Evolutionary conservation across 2,888 invertebrate genomes (phyloP).

Genomic region (Archips crataeganus): DNA sequence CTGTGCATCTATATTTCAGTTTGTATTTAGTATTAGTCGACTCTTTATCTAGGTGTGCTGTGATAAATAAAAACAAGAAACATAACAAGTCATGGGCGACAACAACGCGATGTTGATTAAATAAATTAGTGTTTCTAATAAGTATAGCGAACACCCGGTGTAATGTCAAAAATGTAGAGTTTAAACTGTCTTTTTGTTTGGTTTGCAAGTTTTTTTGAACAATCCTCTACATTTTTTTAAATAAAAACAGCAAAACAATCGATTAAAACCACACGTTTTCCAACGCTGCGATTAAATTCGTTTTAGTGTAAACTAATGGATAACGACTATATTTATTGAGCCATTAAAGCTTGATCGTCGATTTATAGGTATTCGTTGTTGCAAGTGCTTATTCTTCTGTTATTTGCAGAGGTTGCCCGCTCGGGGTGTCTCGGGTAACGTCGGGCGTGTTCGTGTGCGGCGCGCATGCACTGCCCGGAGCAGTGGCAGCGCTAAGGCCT

Average conservation of each 20-base stretch:
- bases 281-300: background rate
- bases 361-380: background rate
- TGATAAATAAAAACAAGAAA: no score
- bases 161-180: no score
- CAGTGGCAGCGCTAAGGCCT: conserved; percentile 89
- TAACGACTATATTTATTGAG: background rate
- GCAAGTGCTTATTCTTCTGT: background rate
- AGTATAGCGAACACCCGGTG: no score
- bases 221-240: background rate
- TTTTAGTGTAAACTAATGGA: background rate
- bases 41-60: no score
- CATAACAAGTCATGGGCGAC: no score
- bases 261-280: background rate
- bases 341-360: background rate
- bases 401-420: conserved; percentile 76
- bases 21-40: no score
- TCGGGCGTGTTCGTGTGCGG: conserved; percentile 92
- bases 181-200: background rate
- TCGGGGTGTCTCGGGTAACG: conserved; percentile 90
- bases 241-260: background rate
- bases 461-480: conserved; percentile 90
- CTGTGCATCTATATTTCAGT: no score
- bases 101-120: no score
- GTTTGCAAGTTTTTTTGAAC: background rate
- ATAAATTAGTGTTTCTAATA: no score